Conservation (phyloP, 2,888 invertebrate species). For the Tetranychus piercei region DNA sequence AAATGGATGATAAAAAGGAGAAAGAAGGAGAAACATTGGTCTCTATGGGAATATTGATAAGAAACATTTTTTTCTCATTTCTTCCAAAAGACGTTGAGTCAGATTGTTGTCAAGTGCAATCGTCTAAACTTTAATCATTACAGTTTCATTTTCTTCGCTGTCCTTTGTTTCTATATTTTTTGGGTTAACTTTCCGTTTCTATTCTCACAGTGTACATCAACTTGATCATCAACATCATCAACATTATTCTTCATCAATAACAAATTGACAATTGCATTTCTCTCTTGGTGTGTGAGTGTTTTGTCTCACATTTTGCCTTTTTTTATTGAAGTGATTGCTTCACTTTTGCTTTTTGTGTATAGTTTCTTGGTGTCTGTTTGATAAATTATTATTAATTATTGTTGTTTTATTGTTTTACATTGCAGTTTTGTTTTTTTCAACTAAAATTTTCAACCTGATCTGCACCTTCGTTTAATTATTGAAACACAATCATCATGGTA, state of each 20-base stretch:
- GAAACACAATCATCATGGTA: not conserved
- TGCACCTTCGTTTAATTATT: no score
- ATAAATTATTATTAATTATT: no score
- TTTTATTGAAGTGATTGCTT: no score
- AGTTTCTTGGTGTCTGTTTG: no score
- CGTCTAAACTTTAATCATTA: not conserved
- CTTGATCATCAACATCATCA: not conserved
- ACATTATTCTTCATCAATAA: not conserved
- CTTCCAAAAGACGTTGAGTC: not conserved
- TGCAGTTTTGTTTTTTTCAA: no score
- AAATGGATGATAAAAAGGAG: no score
- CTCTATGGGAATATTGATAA: conserved; percentile 1
- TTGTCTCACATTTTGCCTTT: not conserved
- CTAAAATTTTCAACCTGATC: no score
- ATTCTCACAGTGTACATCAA: not conserved
- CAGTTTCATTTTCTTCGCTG: not conserved
- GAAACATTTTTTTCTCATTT: not conserved
- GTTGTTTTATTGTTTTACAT: no score
- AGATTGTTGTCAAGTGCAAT: no score
- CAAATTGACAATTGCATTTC: not conserved
- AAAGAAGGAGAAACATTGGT: not conserved
- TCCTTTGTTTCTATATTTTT: not conserved
- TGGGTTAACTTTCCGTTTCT: not conserved
- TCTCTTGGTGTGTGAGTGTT: not conserved
- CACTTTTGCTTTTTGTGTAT: no score